Conservation (phyloP, 1,140 invertebrate genomes). For the Panagrolaimus sp. region DNA sequence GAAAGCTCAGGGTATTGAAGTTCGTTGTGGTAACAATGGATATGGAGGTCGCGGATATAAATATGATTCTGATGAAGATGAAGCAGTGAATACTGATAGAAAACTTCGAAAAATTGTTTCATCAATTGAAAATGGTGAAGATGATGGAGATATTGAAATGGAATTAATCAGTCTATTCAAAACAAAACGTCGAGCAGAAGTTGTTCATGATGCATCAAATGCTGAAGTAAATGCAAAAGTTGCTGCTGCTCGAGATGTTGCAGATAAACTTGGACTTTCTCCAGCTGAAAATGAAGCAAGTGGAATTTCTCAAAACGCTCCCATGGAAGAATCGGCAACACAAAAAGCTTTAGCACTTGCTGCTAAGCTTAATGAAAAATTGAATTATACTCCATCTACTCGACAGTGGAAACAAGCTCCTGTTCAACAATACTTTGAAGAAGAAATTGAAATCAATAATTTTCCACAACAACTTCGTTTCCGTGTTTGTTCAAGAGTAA, state of each 20-base stretch:
- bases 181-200: constrained; percentile 72
- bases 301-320: constrained; percentile 74
- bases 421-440: constrained; percentile 78
- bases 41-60: constrained; percentile 74
- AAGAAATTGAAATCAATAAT: constrained; percentile 98
- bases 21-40: constrained; percentile 85
- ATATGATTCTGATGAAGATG: constrained; percentile 95
- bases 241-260: constrained; percentile 31
- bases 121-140: constrained; percentile 68
- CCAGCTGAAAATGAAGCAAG: constrained; percentile 68
- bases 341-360: constrained; percentile 66
- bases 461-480: constrained; percentile 97
- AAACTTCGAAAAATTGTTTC: constrained; percentile 95
- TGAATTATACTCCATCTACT: constrained; percentile 82
- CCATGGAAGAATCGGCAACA: constrained; percentile 38
- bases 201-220: not conserved
- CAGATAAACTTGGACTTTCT: constrained; percentile 27
- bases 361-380: constrained; percentile 87
- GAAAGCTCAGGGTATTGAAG: constrained; percentile 71
- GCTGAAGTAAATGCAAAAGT: constrained; percentile 24
- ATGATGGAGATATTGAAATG: constrained; percentile 92
- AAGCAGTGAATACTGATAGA: constrained; percentile 83
- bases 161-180: constrained; percentile 96
- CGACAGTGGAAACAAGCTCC: constrained; percentile 66
- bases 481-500: constrained; percentile 85